Evolutionary conservation across 2,888 invertebrate species (phyloP), one percentile per base, ranked within the genome.

Genomic region (Drosophila pseudotakahashii): DNA sequence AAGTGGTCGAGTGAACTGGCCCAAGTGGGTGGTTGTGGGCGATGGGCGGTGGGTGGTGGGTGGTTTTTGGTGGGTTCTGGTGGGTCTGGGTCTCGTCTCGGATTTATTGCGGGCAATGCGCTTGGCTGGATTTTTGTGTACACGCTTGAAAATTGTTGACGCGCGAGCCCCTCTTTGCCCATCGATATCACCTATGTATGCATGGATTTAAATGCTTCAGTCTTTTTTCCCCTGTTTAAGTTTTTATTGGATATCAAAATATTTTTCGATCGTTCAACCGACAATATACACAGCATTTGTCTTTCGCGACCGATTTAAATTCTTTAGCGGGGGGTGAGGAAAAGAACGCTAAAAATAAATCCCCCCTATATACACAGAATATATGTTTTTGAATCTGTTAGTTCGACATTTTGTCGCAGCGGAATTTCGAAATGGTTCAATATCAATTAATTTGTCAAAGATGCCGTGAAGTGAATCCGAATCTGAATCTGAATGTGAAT

Each of bases 111-210:
- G 60, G 52, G 57, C 66, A 66, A 60, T 66, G 63, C 66, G 70
- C 57, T 73, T 64, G 66, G 75, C 77, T 84, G 81, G 82, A 81
- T 83, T 83, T 82, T 78, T 88, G 89, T 85, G 84, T 85, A 85
- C 84, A 88, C 89, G 84, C 79, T 81, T 77, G 79, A 81, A 88
- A 88, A 81, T 87, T 84, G 87, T 82, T 81, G 79, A 75, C 81
- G 82, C 80, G 84, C 78, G 76, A 77, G 77, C 60, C 73, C 34
- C 63, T n/a, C 16, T 23, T 45, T 7, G 41, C 16, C 16, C 41
- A 14, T 47, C 30, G 30, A 47, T 47, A 10, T 7, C 47, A 47
- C 30, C 30, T 30, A 32, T 45, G 26, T 13, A 19, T 13, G 11
- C 5, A 16, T 6, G 42, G 9, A 16, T 3, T 2, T 16, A n/a